These are phyloP conservation scores for Ovibos moschatus DNA, from an alignment of 2,113 vertebrate genomes.

Conservation along the genomic window DNA sequence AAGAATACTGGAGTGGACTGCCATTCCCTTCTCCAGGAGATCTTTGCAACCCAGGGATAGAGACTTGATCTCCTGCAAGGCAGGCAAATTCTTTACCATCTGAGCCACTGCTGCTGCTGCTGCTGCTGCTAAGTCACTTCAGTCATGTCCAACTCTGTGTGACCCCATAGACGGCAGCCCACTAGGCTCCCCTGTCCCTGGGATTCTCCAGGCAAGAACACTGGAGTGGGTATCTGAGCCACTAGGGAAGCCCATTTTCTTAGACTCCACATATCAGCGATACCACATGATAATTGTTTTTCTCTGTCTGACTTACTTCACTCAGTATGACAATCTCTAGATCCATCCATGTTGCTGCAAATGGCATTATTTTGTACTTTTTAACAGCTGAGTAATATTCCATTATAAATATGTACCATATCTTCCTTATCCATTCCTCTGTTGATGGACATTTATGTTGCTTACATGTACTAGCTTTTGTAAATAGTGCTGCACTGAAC, in stretches of 20 bases:
- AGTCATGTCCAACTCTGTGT: no score
- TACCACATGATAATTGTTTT: neutral
- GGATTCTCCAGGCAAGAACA: no score
- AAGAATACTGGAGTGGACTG: neutral
- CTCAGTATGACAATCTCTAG: neutral
- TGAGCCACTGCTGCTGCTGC: neutral
- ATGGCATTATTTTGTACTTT: neutral
- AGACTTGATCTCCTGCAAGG: neutral
- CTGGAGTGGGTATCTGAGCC: neutral
- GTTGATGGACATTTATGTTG: neutral
- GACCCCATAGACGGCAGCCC: no score
- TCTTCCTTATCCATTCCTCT: neutral
- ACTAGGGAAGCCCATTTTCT: neutral
- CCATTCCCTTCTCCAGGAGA: neutral
- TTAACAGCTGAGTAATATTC: neutral
- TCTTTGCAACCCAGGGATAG: neutral
- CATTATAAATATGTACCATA: neutral
- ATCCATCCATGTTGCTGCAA: neutral
- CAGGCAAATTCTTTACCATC: neutral
- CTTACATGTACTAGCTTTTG: neutral
- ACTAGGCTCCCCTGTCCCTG: no score
- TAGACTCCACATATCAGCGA: neutral
- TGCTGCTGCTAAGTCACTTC: no score
- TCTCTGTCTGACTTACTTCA: neutral
- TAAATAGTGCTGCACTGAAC: neutral